Base-by-base conservation (phyloP, 2,113 vertebrate genomes). In the Epinephelus cyanopodus region DNA sequence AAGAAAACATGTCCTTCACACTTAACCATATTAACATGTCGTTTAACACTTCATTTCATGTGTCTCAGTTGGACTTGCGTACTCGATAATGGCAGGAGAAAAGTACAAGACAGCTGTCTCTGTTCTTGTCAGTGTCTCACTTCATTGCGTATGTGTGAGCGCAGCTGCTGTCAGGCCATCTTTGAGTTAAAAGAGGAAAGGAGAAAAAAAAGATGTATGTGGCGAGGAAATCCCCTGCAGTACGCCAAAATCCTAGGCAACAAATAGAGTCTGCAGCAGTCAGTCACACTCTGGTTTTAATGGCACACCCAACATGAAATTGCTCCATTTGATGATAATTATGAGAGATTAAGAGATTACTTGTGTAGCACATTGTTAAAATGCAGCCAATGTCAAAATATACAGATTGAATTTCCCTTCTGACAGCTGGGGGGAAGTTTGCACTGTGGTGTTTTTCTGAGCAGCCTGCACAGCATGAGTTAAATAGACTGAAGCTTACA, bases 181-280 rank as follows among this genome's bases (percentile, higher is more conserved):
- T 95, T 92, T 87, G 89, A 92, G 93, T 95, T 95, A 94, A 95
- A 95, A 95, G 92, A 93, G 92, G 93, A 95, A 95, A 95, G 94
- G 81, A 93, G 82, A 94, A 91, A 94, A 42, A 45, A 92, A 89
- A 87, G 84, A 89, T 14, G 68, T 84, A 86, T 91, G 93, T 85
- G 92, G 92, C 12, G 82, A 95, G 95, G 95, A 96, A 96, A 96
- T 95, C 95, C 95, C 95, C 94, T 90, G 80, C 94, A 93, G 83
- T 56, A 83, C 54, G 89, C 93, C 93, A 94, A 92, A 90, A 94
- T 93, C 92, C 89, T 85, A 91, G 82, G 83, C 91, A 88, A 86
- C 79, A 87, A 93, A 86, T 79, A 88, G 74, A 92, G 81, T 90
- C 82, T 88, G 83, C 86, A 75, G 79, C 85, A 89, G 57, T 77